These are phyloP conservation scores for Huso huso DNA, from an alignment of 2,797 vertebrate genomes.

Conservation along the genomic window DNA sequence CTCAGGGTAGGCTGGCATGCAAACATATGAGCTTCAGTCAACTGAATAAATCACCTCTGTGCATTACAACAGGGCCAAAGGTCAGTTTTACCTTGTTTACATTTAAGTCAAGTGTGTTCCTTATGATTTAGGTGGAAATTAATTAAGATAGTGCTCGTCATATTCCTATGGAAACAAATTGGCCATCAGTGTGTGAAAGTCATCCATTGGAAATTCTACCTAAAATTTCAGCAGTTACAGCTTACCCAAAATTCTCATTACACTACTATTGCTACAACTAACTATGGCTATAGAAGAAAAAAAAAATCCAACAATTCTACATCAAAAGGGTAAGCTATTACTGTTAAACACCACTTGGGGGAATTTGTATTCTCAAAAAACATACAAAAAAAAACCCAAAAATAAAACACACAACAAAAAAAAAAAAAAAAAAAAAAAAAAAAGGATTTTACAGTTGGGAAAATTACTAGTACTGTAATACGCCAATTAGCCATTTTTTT, in stretches of 20 bases:
- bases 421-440: no score
- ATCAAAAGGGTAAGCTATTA: no score
- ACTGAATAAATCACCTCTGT: conserved; percentile 41
- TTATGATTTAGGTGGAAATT: conserved; percentile 27
- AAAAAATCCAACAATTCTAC: no score
- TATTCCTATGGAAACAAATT: conserved; percentile 48
- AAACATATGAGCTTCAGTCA: conserved; percentile 41
- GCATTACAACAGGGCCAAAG: conserved; percentile 28
- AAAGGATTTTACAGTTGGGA: no score
- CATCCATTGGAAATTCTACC: neutral
- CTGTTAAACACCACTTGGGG: no score
- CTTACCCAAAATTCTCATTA: conserved; percentile 23
- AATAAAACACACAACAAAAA: no score
- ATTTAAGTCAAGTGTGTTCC: conserved; percentile 43
- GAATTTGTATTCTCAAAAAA: no score
- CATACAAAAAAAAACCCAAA: no score
- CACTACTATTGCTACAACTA: conserved; percentile 16
- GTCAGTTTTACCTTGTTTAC: conserved; percentile 33
- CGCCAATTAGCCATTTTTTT: no score
- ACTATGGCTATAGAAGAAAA: no score
- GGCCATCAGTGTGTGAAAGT: conserved; percentile 9
- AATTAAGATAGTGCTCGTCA: conserved; percentile 62
- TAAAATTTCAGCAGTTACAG: conserved; percentile 4
- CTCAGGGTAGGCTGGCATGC: conserved; percentile 48
- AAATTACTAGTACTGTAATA: no score